A percentile compares a stretch with the other conserved stretches of the same genome.
These are phyloP conservation scores for Antidorcas marsupialis DNA, from an alignment of 2,113 vertebrate genomes.

Conservation along the genomic window DNA sequence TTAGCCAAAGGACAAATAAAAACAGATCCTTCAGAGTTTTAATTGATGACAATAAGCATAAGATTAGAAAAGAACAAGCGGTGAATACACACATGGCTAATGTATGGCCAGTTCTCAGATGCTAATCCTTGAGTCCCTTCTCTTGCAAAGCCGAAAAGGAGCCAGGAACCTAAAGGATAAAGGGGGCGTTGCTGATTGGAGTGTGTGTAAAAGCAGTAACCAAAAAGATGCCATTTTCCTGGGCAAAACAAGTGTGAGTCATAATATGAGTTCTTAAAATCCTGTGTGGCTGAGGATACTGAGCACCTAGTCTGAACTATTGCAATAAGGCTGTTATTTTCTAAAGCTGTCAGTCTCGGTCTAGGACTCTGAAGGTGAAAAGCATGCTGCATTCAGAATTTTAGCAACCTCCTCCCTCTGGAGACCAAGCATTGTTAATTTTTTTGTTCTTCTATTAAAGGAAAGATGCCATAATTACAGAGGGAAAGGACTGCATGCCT, in stretches of 20 bases:
- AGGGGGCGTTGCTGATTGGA: background rate
- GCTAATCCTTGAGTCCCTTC: background rate
- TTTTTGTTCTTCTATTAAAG: background rate
- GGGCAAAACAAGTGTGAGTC: background rate
- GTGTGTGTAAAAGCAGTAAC: background rate
- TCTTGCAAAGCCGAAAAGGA: background rate
- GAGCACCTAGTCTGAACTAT: background rate
- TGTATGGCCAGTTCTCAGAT: background rate
- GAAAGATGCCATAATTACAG: background rate
- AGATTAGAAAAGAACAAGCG: background rate
- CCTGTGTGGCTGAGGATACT: background rate
- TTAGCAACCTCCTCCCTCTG: background rate
- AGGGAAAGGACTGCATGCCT: background rate
- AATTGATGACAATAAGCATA: background rate
- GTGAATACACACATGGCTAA: background rate
- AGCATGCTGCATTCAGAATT: background rate
- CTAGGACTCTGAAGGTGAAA: background rate
- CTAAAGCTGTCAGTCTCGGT: background rate
- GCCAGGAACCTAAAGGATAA: background rate
- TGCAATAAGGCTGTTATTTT: background rate
- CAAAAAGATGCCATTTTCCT: background rate
- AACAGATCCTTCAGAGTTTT: background rate
- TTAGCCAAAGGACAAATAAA: background rate
- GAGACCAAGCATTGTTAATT: background rate
- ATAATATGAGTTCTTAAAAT: background rate